These are phyloP conservation scores for Helicoverpa zea DNA, from an alignment of 1,140 invertebrate genomes.

Conservation along the genomic window DNA sequence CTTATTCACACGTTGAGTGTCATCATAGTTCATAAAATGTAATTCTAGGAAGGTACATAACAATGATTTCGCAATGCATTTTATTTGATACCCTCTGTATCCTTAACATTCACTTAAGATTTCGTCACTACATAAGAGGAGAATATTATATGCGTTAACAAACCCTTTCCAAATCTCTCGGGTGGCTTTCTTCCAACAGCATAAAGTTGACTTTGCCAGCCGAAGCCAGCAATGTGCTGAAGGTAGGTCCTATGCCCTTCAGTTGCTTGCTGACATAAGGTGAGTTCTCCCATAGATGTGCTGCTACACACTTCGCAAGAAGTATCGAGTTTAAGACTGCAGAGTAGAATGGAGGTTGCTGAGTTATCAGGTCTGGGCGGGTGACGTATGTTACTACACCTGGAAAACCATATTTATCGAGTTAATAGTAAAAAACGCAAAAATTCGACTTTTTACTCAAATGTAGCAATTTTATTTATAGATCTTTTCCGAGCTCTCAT, in stretches of 20 bases:
- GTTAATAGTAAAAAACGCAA: no score
- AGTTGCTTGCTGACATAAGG: constrained; percentile 90
- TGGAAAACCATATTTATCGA: constrained; percentile 51
- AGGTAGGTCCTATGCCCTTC: constrained; percentile 89
- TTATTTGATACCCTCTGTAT: no score
- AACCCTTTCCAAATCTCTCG: constrained; percentile 92
- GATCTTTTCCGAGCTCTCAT: no score
- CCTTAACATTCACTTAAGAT: no score
- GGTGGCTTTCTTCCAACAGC: constrained; percentile 89
- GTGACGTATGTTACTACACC: constrained; percentile 85
- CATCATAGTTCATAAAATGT: no score
- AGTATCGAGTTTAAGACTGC: constrained; percentile 88
- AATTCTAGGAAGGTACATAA: no score
- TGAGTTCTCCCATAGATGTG: constrained; percentile 92
- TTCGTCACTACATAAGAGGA: no score
- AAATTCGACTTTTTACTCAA: no score
- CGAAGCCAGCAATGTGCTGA: constrained; percentile 89
- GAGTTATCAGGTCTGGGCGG: constrained; percentile 72
- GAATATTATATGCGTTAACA: constrained; percentile 5
- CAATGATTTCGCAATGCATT: no score
- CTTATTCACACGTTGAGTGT: no score
- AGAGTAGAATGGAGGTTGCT: constrained; percentile 76
- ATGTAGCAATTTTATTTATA: no score
- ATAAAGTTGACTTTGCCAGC: constrained; percentile 90
- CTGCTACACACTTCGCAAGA: constrained; percentile 89